Evolutionary conservation across 1,140 invertebrate genomes (phyloP), one percentile per base, ranked within the genome.

Genomic region (Drosophila paulistorum): DNA sequence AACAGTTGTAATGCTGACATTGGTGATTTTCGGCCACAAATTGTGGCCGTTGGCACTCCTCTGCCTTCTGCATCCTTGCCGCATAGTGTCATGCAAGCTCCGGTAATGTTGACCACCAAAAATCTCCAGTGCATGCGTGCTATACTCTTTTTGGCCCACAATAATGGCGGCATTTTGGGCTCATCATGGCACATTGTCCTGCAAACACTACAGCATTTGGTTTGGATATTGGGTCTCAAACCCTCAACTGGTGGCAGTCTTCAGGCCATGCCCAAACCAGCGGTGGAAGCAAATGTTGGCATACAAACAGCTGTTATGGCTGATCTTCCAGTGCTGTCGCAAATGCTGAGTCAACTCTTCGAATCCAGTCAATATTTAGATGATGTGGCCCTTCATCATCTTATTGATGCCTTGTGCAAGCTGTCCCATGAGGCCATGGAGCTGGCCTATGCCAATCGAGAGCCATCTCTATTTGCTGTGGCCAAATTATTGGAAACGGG

Each of bases 61-160:
- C 92, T 99, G 69, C 96, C 97, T 2, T 97, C 97, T 42, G 95
- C 97, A 55, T 96, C 97, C 11, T 92, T 95, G 86, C 97, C 94
- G 63, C 94, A 90, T 58, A 91, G 85, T 39, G 95, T 96, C 20
- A 96, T 97, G 90, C 97, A 97, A 93, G 97, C 96, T n/a, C 97
- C 97, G n/a, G 98, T 99, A 37, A 98, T 99, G 97, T 94, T 99
- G 81, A 99, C 98, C 5, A 97, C 98, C 0, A 98, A 99, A 90
- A 99, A 99, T 94, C 94, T 99, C 20, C 97, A 99, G 81, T 98
- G 98, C 45, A 98, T 99, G 96, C 94, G 98, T 74, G 96, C 98
- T 5, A 93, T 99, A 33, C 93, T 99, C 13, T 95, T 95, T 71
- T 93, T 99, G 37, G 98, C 98, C 2, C 97, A 98, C 90, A 96